Percentiles rank a stretch among this genome's conserved stretches.
phyloP scores from a whole-genome alignment of 2,113 vertebrate species.

The Tiliqua scincoides region DNA sequence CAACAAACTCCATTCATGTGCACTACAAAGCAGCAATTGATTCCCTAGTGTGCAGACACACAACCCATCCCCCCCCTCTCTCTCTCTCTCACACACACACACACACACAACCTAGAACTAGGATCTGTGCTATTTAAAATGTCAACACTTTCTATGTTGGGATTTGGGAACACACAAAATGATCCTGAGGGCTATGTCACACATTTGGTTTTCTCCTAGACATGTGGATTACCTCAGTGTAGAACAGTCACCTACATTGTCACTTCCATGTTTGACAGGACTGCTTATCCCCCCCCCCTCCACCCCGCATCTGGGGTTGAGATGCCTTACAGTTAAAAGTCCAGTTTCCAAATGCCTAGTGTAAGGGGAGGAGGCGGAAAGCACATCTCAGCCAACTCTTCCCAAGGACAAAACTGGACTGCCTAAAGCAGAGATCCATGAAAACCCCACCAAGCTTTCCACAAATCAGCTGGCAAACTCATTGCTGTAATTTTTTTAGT shows the following conservation, averaged over 20 bases:
- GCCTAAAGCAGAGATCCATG: neutral
- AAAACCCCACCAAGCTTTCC: conserved; percentile 28
- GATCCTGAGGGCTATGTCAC: neutral
- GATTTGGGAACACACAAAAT: neutral
- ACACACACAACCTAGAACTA: neutral
- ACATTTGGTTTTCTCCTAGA: neutral
- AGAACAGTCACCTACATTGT: neutral
- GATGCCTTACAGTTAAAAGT: too few relatives aligned
- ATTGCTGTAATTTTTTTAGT: conserved; percentile 9
- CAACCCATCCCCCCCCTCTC: too few relatives aligned
- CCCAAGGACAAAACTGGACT: neutral
- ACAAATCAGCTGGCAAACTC: neutral
- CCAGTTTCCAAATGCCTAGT: too few relatives aligned
- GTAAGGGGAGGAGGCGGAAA: neutral
- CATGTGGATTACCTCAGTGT: too few relatives aligned
- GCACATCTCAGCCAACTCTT: fast-evolving
- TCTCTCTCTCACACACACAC: neutral
- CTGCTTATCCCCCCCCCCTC: neutral
- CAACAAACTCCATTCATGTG: too few relatives aligned
- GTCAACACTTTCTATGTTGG: neutral
- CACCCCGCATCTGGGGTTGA: too few relatives aligned
- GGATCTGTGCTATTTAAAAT: neutral
- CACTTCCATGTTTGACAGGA: neutral
- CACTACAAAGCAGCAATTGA: neutral
- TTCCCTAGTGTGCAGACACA: neutral